Evolutionary conservation across 2,888 invertebrate genomes (phyloP), one percentile per base, ranked within the genome.

Genomic region (Eremobia ochroleuca): DNA sequence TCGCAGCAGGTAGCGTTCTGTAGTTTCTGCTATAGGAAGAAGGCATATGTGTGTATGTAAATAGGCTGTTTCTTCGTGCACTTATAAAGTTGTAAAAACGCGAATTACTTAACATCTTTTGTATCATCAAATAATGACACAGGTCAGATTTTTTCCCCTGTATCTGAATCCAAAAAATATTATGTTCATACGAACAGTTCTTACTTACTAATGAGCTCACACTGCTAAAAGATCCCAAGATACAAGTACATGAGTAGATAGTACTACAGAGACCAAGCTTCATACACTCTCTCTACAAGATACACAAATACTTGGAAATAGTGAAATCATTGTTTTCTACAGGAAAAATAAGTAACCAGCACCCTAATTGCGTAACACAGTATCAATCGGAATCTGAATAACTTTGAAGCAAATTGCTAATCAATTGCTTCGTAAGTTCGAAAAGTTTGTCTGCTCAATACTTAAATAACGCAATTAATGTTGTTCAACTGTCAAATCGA

Each of bases 161-260:
- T 49, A 21, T 49, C 15, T 58, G 13, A 43, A 58, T 15, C 6
- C 2, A 58, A 2, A 28, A 58, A 58, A 59, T 31, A 59, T 18
- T 59, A 28, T 59, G 18, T 31, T 28, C 2, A 31, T 59, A 64
- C 59, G 5, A 70, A 15, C 34, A 67, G n/a, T 70, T 70, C 82
- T 66, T 55, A n/a, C 52, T 55, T 37, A 31, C n/a, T 61, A 68
- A 77, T 58, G 40, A 77, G 68, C 68, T 59, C 69, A 65, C 4
- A 40, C 31, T 65, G 11, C 67, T 72, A 65, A 55, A 68, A 77
- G n/a, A 82, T 72, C 34, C 72, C 18, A 21, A 77, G 59, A 77
- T 52, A 67, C 11, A 40, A 31, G 13, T 13, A 37, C 8, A 37
- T 31, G 79, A 81, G n/a, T 76, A 80, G 9, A 58, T 69, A 28